Base-by-base conservation (phyloP, 2,797 vertebrate species). In the Mustela erminea region DNA sequence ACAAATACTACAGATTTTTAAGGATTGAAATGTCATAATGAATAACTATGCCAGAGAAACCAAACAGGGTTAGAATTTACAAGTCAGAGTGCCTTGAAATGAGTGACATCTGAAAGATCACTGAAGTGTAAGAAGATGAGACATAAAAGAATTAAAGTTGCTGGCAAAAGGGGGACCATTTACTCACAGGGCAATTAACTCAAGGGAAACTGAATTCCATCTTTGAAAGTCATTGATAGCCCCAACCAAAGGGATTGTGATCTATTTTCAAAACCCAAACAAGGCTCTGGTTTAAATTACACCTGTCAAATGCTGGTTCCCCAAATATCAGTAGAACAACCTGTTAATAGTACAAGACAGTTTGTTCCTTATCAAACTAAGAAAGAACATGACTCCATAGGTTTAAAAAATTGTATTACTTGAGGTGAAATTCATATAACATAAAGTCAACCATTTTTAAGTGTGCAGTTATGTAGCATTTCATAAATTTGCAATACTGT, bases 211-310 rank as follows among this genome's bases (percentile, higher is more conserved):
- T 18, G 4, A 80, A 29, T 12, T 62, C 32, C 23, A 70, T 14
- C 27, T 77, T 52, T 74, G 43, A n/a, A 90, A 68, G n/a, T 56
- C 66, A 95, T 29, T 6, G 4, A 90, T 23, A 35, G 23, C 77
- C 58, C 52, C 35, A 85, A 27, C n/a, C 20, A 43, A 78, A 32
- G 27, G 2, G 52, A 70, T 7, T 23, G 38, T 41, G 56, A 52
- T 15, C n/a, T 80, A 2, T 83, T 95, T 85, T 75, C 32, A 92
- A 97, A 97, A 23, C 25, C 27, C 35, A 70, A 6, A 23, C 32
- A 72, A 14, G 32, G 87, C 89, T 96, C 62, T 80, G 54, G 52
- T 58, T 88, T 95, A 70, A 97, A 92, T 60, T 66, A 70, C 7
- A 58, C 25, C 18, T 90, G 13, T 70, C 43, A 3, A 96, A 86